Base-by-base conservation (phyloP, 2,797 vertebrate genomes). In the Natrix natrix region DNA sequence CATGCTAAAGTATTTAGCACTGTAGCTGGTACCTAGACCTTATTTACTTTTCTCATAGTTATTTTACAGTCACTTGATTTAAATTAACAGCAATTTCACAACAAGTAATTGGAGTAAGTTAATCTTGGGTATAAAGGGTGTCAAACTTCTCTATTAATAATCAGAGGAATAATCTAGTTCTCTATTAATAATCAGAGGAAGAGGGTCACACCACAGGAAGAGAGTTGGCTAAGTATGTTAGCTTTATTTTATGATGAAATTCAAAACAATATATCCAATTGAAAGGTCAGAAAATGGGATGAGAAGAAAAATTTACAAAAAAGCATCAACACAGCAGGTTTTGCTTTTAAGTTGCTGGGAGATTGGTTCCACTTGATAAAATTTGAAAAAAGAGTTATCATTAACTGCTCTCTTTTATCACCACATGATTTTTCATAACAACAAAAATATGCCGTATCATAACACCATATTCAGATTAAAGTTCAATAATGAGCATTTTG, bases 181-280 rank as follows among this genome's bases (percentile, higher is more conserved):
- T 4, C 57, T 94, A 93, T 24, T 93, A 92, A 92, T 91, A 92
- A 24, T 5, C 88, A 93, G 0, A n/a, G n/a, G 14, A 89, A 32
- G 93, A 94, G 16, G 92, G 61, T 16, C 94, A 90, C 10, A 0
- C n/a, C 69, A 91, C 2, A 92, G 13, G 4, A 26, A 89, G 22
- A 93, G 24, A 10, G 54, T 11, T 13, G 87, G 24, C 88, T 92
- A 94, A 92, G 12, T 13, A n/a, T 13, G 59, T 59, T 89, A 26
- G 94, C 61, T 92, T 94, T 78, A 93, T 92, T 94, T 69, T 1
- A n/a, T 91, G 90, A 91, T 4, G 0, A 12, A 7, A 54, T 90
- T n/a, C 43, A 83, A 91, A 95, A 93, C n/a, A 93, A 52, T 12
- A 57, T 3, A 92, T 94, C 92, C 90, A 95, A 89, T 24, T 93